phyloP scores from a whole-genome alignment of 1,140 invertebrate genomes.

The Caerostris darwini region DNA sequence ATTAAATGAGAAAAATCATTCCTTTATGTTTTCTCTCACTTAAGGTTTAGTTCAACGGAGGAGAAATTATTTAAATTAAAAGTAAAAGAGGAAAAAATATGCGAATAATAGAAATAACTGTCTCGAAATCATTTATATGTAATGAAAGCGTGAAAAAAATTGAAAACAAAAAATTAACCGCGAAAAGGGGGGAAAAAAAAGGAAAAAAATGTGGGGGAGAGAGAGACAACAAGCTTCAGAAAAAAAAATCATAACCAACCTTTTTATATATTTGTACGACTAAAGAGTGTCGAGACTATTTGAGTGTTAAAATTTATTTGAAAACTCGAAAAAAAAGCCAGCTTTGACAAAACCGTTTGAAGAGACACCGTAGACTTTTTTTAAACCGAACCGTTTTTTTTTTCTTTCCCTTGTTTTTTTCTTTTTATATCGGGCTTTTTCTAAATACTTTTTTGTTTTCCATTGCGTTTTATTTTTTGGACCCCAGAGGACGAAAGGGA shows the following conservation, averaged over 20 bases:
- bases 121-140: constrained; percentile 71
- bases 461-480: constrained; percentile 67
- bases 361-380: constrained; percentile 30
- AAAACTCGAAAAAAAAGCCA: constrained; percentile 52
- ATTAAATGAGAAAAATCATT: constrained; percentile 72
- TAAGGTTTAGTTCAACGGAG: constrained; percentile 27
- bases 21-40: constrained; percentile 65
- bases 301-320: constrained; percentile 74
- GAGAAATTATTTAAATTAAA: constrained; percentile 67
- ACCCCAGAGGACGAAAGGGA: constrained; percentile 56
- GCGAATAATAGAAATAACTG: constrained; percentile 74
- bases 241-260: constrained; percentile 64
- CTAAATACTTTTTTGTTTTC: constrained; percentile 22
- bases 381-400: background rate
- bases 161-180: constrained; percentile 43
- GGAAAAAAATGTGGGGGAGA: constrained; percentile 14
- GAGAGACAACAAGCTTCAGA: constrained; percentile 34
- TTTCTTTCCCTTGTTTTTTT: background rate
- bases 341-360: constrained; percentile 44
- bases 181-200: background rate
- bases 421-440: constrained; percentile 52
- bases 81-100: constrained; percentile 23
- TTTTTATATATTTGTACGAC: constrained; percentile 72
- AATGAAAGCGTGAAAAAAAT: constrained; percentile 48
- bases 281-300: constrained; percentile 64